Percentiles rank a stretch among this genome's conserved stretches.
phyloP scores from a whole-genome alignment of 92 coral and sea anemone species.

The Actinernus sp. region DNA sequence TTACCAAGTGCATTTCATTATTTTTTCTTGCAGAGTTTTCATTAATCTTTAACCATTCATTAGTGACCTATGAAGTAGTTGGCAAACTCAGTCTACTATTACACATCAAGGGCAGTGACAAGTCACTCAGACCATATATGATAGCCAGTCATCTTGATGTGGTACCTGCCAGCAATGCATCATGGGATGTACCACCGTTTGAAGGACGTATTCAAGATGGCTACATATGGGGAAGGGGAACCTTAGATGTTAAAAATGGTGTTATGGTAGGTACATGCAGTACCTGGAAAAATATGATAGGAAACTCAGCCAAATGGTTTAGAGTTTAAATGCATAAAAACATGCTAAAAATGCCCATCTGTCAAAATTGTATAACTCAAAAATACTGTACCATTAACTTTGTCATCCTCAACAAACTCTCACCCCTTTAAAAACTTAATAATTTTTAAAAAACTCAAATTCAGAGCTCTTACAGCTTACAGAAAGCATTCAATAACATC shows the following conservation, averaged over 20 bases:
- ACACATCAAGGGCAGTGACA: slow-evolving; percentile 73
- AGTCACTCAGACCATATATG: slow-evolving; percentile 73
- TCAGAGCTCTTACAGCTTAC: no score
- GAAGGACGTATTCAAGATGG: slow-evolving; percentile 88
- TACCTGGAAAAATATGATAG: background rate
- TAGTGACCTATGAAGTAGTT: slow-evolving; percentile 76
- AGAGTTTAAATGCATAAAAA: no score
- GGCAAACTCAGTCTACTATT: slow-evolving; percentile 77
- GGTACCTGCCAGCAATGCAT: slow-evolving; percentile 91
- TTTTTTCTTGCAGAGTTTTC: slow-evolving; percentile 93
- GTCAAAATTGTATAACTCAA: no score
- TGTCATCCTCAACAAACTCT: no score
- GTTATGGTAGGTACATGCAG: slow-evolving; percentile 77
- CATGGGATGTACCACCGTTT: slow-evolving; percentile 96
- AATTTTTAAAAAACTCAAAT: no score
- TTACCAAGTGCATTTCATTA: no score
- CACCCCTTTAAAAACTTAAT: no score
- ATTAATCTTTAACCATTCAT: slow-evolving; percentile 60
- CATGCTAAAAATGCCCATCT: no score
- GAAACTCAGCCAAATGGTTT: no score
- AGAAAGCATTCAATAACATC: no score
- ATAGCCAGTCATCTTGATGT: slow-evolving; percentile 95
- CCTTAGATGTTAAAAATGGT: slow-evolving; percentile 93
- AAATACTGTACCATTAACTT: no score
- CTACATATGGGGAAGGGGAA: slow-evolving; percentile 93